Base-by-base conservation (phyloP, 1,140 invertebrate genomes). In the Drosophila biarmipes region DNA sequence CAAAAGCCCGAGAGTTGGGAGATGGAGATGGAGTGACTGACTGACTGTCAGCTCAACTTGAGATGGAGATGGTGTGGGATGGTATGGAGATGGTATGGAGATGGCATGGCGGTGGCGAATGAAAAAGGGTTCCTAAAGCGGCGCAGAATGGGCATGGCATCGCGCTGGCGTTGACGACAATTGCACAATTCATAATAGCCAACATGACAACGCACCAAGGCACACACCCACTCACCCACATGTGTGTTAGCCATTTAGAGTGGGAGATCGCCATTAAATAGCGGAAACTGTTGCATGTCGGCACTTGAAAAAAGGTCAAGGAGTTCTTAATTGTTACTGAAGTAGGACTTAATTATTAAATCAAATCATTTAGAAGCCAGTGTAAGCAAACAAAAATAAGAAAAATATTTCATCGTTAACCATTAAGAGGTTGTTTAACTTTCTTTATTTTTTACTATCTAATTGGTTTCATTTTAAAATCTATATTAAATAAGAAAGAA, bases 151-250 rank as follows among this genome's bases (percentile, higher is more conserved):
- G 54, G 55, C 38, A 19, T 64, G 56, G 45, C 73, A 48, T 51
- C 61, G 74, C 68, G 74, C 63, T 89, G 79, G 82, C 75, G 78
- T 79, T 76, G 84, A 87, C 79, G 79, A 87, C 82, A 87, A 87
- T 87, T 87, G 82, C 79, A 89, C 82, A 87, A 87, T 87, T 87
- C 84, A 89, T 87, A 87, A 87, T 87, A 82, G 84, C 79, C 72
- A 87, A 82, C 74, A 78, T 78, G 74, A 78, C 82, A 78, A 61
- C 59, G 19, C 48, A 53, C 62, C 34, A 34, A 38, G n/a, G 17
- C 49, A 27, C 45, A 27, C 24, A 45, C 21, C n/a, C 40, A 55
- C 49, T 29, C 27, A 69, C 24, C 24, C n/a, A 10, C 46, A 10
- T 15, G 51, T 62, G 74, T 78, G 81, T 72, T 78, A 82, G 73